Conservation (phyloP, 2,888 invertebrate species). For the Eilema sororculum region DNA sequence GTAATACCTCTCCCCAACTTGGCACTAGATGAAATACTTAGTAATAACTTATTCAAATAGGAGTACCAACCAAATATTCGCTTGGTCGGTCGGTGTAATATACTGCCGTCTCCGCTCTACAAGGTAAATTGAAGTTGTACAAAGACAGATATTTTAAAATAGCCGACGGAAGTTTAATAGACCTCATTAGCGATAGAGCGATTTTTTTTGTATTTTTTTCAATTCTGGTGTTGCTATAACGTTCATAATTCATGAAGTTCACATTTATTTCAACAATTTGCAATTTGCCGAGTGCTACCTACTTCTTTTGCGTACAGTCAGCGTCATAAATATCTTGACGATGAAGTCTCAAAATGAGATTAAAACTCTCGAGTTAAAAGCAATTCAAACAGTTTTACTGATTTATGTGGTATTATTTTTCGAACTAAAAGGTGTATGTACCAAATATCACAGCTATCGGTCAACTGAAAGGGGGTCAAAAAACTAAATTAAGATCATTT, state of each 20-base stretch:
- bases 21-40: slow-evolving; percentile 2
- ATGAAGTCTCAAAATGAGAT: no score
- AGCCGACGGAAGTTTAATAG: not conserved
- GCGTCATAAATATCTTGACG: no score
- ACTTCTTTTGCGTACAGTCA: not conserved
- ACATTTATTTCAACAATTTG: not conserved
- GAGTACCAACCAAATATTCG: not conserved
- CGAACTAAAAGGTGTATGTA: no score
- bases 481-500: no score
- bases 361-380: no score
- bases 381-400: no score
- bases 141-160: not conserved
- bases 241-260: not conserved
- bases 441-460: no score
- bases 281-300: no score
- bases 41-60: slow-evolving; percentile 4
- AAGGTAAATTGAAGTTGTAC: not conserved
- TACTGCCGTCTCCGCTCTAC: not conserved
- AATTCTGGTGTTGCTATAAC: not conserved
- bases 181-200: not conserved
- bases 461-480: no score
- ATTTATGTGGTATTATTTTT: no score
- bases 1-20: not conserved
- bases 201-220: not conserved
- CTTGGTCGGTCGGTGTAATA: not conserved